These are phyloP conservation scores for Lota lota DNA, from an alignment of 2,113 vertebrate species.

Conservation along the genomic window DNA sequence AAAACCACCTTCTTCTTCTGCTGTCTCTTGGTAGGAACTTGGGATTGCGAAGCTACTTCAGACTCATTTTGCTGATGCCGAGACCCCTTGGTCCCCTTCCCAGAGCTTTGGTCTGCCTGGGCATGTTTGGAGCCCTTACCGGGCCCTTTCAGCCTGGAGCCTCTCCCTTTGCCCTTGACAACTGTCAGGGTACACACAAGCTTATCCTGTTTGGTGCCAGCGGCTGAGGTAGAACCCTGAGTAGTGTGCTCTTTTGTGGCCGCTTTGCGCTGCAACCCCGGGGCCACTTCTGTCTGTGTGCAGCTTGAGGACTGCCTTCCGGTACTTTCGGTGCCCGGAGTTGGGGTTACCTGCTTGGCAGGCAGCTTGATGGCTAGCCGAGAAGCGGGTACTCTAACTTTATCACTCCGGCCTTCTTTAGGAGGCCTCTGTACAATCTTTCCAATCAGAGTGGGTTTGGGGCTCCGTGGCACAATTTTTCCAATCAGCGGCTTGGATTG, in stretches of 20 bases:
- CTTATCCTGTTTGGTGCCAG: conserved; percentile 41
- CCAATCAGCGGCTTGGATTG: conserved; percentile 36
- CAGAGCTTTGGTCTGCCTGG: conserved; percentile 11
- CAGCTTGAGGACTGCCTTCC: conserved; percentile 18
- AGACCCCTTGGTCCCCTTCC: conserved; percentile 24
- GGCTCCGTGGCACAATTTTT: conserved; percentile 51
- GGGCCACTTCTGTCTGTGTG: not conserved
- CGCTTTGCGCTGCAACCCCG: not conserved
- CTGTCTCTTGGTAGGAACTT: conserved; percentile 14
- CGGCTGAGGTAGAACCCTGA: conserved; percentile 22
- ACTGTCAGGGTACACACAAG: conserved; percentile 31
- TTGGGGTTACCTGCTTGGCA: conserved; percentile 25
- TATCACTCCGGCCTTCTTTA: conserved; percentile 34
- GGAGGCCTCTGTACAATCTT: conserved; percentile 46
- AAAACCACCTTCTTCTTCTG: conserved; percentile 12
- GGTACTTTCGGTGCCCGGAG: conserved; percentile 29
- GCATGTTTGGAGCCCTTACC: conserved; percentile 31
- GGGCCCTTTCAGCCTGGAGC: conserved; percentile 30
- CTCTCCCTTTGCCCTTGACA: conserved; percentile 35
- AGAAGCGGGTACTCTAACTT: conserved; percentile 31
- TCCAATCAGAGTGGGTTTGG: conserved; percentile 36
- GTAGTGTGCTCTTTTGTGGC: conserved; percentile 30
- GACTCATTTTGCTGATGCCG: conserved; percentile 17
- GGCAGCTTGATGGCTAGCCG: conserved; percentile 48
- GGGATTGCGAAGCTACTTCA: conserved; percentile 22